Conservation (phyloP, 2,113 vertebrate species). For the Turnix velox region DNA sequence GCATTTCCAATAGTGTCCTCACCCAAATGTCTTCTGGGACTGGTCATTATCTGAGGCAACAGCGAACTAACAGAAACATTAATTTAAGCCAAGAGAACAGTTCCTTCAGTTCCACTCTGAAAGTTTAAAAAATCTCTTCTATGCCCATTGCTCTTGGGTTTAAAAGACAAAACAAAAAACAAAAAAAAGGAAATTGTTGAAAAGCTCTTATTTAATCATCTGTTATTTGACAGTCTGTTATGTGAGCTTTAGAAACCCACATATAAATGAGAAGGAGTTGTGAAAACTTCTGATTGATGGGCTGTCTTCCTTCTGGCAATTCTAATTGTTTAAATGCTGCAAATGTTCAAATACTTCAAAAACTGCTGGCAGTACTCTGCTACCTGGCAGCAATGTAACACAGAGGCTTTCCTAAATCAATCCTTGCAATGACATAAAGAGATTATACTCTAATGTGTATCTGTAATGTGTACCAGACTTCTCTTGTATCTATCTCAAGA, state of each 20-base stretch:
- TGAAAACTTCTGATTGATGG: slow-evolving; percentile 1
- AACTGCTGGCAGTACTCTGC: not conserved
- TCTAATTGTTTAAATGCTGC: not conserved
- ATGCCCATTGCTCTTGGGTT: not conserved
- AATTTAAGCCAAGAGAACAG: not conserved
- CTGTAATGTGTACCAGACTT: not conserved
- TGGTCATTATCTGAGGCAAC: not conserved
- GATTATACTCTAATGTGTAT: not conserved
- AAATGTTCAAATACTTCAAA: not conserved
- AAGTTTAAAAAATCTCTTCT: not conserved
- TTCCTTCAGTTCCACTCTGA: not conserved
- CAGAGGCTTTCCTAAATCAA: not conserved
- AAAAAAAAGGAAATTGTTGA: not conserved
- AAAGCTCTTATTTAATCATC: not conserved
- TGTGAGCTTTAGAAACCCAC: not conserved
- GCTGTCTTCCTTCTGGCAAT: not conserved
- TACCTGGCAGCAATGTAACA: not conserved
- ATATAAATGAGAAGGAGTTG: not conserved
- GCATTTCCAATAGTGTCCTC: not conserved
- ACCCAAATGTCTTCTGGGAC: not conserved
- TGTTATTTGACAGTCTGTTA: not conserved
- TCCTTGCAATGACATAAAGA: not conserved
- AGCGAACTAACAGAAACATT: not conserved
- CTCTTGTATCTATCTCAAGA: not conserved
- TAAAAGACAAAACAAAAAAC: not conserved